Conservation (phyloP, 2,797 vertebrate genomes). For the Myripristis murdjan region DNA sequence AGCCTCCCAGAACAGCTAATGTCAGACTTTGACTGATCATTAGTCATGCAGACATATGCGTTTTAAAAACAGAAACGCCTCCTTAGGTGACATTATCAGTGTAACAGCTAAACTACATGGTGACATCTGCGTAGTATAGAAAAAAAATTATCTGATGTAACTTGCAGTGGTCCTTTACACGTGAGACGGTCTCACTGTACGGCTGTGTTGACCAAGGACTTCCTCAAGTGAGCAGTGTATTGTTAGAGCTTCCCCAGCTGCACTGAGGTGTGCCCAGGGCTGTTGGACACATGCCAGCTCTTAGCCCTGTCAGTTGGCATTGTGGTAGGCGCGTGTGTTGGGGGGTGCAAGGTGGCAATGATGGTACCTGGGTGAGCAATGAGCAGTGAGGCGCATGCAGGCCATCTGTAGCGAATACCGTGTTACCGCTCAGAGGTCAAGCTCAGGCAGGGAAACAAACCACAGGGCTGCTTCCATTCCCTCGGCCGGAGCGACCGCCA, state of each 20-base stretch:
- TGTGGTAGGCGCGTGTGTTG: slow-evolving; percentile 64
- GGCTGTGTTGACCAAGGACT: slow-evolving; percentile 22
- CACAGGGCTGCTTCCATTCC: slow-evolving; percentile 63
- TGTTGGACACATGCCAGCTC: slow-evolving; percentile 57
- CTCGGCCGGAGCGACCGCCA: slow-evolving; percentile 52
- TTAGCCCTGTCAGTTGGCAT: slow-evolving; percentile 51
- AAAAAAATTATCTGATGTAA: not conserved
- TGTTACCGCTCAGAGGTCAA: slow-evolving; percentile 77
- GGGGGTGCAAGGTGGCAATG: slow-evolving; percentile 76
- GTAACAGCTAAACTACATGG: not conserved
- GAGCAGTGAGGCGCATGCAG: slow-evolving; percentile 74
- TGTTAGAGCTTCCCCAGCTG: slow-evolving; percentile 49
- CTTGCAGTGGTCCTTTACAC: slow-evolving; percentile 9
- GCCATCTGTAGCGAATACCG: slow-evolving; percentile 79
- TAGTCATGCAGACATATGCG: not conserved
- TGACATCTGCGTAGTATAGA: not conserved
- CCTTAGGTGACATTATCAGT: not conserved
- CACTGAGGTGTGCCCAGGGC: slow-evolving; percentile 48
- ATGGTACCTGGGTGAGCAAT: slow-evolving; percentile 77
- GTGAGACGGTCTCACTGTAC: not conserved
- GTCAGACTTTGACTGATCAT: not conserved
- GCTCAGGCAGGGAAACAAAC: slow-evolving; percentile 55
- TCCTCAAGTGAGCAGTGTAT: slow-evolving; percentile 33
- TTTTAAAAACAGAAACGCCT: not conserved
- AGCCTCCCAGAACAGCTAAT: too few species aligned